Percentiles rank a stretch among this genome's conserved stretches.
Conservation (phyloP, 2,113 vertebrate genomes). For the Origma solitaria region DNA sequence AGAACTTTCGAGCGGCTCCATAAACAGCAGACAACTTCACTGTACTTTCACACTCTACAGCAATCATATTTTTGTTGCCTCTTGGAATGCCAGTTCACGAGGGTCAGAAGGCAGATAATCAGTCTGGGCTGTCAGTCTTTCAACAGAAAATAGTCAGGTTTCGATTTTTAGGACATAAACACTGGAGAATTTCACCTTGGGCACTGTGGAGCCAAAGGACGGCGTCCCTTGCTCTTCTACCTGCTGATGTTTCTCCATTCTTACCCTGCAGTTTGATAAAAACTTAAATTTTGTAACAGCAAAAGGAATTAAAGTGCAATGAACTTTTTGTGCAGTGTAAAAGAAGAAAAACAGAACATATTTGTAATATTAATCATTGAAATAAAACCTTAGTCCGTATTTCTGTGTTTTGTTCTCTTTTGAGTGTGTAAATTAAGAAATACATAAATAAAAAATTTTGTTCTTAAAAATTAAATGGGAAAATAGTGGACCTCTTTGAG, state of each 20-base stretch:
- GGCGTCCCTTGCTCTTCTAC: background rate
- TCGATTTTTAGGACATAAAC: background rate
- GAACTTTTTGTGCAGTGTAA: background rate
- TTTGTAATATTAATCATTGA: background rate
- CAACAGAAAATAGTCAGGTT: background rate
- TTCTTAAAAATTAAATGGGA: background rate
- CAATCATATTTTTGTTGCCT: background rate
- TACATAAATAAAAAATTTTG: slow-evolving; percentile 25
- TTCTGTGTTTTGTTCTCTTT: slow-evolving; percentile 7
- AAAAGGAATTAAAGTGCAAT: background rate
- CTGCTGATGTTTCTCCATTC: background rate
- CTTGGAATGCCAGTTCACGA: background rate
- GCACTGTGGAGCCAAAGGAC: background rate
- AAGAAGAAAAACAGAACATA: background rate
- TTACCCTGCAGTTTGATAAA: background rate
- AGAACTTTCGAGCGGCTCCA: background rate
- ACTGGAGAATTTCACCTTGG: background rate
- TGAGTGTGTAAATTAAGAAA: background rate
- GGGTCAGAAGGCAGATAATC: background rate
- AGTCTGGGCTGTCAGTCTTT: background rate
- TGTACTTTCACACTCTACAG: background rate
- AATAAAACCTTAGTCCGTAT: background rate
- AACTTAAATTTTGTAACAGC: background rate
- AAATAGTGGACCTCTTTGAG: background rate
- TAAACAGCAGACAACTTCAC: background rate